Evolutionary conservation across 2,888 invertebrate genomes (phyloP), one percentile per base, ranked within the genome.

Genomic region (Prosopocoilus inquinatus): DNA sequence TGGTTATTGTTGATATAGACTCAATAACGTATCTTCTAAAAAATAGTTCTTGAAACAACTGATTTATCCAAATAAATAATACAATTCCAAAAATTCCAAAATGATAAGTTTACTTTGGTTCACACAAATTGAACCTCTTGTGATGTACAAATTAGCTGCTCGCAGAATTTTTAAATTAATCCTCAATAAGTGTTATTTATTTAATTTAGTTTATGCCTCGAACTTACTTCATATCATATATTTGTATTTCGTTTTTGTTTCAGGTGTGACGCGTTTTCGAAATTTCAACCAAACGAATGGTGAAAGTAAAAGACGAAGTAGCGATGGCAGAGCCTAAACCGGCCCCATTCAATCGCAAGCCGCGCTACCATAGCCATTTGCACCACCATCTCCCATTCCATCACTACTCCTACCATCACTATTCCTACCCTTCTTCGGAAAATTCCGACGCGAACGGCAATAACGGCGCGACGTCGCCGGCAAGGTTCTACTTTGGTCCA

Each of bases 401-500:
- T 64, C 70, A 78, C 76, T 79, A 80, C 77, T 81, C 80, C 75
- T 81, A 77, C 77, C 75, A 77, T 61, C 76, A 74, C 61, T 76
- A 76, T 75, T 75, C 77, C 73, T 80, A 79, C 78, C 76, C 77
- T 73, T 77, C 82, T 80, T 74, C 70, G 70, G 66, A 70, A 71
- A 75, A 75, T 78, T 80, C 74, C 75, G 58, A 78, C 76, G 67
- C 66, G 78, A 79, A 74, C 67, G 68, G 58, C 53, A 57, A 61
- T 13, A 62, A 55, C 44, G 78, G 77, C 72, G 77, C 78, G 59
- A 69, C 78, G 54, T 76, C 77, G 56, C 80, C 81, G 58, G 79
- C 83, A 36, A 82, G 82, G 57, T 82, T 84, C 70, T 82, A 82
- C 71, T 81, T 84, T 69, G 84, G 83, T 49, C 80, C 82, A 50